These are phyloP conservation scores for Pavo muticus DNA, from an alignment of 2,113 vertebrate species.

Conservation along the genomic window DNA sequence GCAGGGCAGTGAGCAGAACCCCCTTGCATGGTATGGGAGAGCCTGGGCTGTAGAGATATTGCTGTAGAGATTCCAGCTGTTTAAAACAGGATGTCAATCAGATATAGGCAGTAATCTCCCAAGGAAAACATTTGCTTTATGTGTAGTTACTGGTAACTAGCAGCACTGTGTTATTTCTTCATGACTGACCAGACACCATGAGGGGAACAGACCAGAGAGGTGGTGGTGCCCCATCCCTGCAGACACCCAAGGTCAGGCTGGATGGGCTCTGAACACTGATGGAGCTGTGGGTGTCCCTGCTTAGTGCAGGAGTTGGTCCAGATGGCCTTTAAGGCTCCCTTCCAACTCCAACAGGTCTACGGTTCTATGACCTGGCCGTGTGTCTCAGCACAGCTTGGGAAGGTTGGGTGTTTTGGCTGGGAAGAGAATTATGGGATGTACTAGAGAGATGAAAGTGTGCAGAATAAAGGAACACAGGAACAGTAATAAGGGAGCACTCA, in stretches of 20 bases:
- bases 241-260: too few relatives aligned
- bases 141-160: background rate
- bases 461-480: background rate
- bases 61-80: background rate
- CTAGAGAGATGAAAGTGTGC: background rate
- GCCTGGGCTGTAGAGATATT: background rate
- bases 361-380: background rate
- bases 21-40: background rate
- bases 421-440: background rate
- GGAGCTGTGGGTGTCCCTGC: too few relatives aligned
- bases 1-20: background rate
- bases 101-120: background rate
- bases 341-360: too few relatives aligned
- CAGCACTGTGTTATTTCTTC: background rate
- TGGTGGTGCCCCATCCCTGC: too few relatives aligned
- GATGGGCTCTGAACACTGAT: too few relatives aligned
- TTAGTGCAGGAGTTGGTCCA: too few relatives aligned
- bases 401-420: background rate
- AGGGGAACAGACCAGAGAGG: too few relatives aligned
- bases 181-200: background rate
- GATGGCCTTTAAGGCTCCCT: too few relatives aligned
- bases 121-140: background rate
- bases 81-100: background rate
- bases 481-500: background rate
- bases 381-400: background rate